These are phyloP conservation scores for Phoeniculus purpureus DNA, from an alignment of 2,797 vertebrate genomes.

Conservation along the genomic window DNA sequence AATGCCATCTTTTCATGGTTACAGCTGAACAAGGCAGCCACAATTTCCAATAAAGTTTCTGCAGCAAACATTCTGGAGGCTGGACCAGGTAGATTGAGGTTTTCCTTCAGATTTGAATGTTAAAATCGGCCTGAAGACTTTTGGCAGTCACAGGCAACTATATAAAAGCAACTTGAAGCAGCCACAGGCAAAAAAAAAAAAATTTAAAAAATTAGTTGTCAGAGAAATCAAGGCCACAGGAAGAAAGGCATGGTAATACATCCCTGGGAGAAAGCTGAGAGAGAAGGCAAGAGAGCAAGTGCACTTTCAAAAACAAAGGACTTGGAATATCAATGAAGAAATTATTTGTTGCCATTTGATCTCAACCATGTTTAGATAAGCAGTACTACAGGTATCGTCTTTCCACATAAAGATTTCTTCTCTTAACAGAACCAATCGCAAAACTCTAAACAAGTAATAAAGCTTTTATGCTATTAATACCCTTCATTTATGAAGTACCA, in stretches of 20 bases:
- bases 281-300: background rate
- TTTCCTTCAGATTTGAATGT: background rate
- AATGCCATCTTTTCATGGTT: background rate
- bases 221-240: conserved; percentile 19
- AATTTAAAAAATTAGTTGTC: background rate
- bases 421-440: background rate
- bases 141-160: background rate
- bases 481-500: conserved; percentile 1
- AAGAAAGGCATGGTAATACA: conserved; percentile 24
- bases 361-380: background rate
- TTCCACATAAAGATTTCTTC: background rate
- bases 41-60: background rate
- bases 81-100: background rate
- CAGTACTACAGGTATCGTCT: background rate
- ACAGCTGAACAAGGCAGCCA: background rate
- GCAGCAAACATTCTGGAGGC: background rate
- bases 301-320: conserved; percentile 6
- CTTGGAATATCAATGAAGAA: background rate
- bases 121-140: conserved; percentile 4
- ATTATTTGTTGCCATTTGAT: background rate
- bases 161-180: conserved; percentile 10
- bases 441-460: conserved; percentile 1
- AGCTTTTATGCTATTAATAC: conserved; percentile 19
- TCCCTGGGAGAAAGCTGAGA: background rate
- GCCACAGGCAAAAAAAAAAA: background rate